phyloP scores from a whole-genome alignment of 2,113 vertebrate species.

The Phrynocephalus versicolor region DNA sequence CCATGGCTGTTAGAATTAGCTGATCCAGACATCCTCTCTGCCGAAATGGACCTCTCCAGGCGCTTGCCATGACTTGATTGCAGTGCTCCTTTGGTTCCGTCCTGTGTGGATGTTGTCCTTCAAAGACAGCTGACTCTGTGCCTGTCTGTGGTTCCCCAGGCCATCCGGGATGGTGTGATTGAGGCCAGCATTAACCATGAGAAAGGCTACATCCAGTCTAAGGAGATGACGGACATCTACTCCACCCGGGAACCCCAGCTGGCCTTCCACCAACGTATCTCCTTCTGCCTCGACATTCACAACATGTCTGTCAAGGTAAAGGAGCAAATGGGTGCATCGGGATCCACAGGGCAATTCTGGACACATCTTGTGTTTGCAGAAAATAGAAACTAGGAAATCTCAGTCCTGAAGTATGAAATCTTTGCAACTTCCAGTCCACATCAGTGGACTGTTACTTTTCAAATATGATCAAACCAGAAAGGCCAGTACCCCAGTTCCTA shows the following conservation, averaged over 20 bases:
- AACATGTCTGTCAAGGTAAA: conserved; percentile 98
- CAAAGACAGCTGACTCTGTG: neutral
- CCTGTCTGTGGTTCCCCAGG: conserved; percentile 70
- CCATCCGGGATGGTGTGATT: conserved; percentile 95
- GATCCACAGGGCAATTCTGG: neutral
- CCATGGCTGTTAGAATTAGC: neutral
- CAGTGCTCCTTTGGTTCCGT: neutral
- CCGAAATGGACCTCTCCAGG: neutral
- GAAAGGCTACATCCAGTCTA: conserved; percentile 96
- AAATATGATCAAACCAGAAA: neutral
- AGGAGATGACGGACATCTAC: conserved; percentile 97
- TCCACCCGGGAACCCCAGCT: conserved; percentile 96
- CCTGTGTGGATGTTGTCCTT: neutral
- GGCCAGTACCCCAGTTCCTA: neutral
- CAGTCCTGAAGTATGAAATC: neutral
- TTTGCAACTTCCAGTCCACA: neutral
- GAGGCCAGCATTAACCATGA: conserved; percentile 98
- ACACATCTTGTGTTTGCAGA: no score
- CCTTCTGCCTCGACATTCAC: conserved; percentile 98
- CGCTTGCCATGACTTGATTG: no score
- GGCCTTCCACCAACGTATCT: conserved; percentile 97
- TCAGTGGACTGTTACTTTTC: neutral
- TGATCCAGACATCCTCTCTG: neutral
- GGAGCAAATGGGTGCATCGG: neutral
- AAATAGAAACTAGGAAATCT: neutral